Evolutionary conservation across 2,113 vertebrate genomes (phyloP).

Genomic region (Edolisoma coerulescens): DNA sequence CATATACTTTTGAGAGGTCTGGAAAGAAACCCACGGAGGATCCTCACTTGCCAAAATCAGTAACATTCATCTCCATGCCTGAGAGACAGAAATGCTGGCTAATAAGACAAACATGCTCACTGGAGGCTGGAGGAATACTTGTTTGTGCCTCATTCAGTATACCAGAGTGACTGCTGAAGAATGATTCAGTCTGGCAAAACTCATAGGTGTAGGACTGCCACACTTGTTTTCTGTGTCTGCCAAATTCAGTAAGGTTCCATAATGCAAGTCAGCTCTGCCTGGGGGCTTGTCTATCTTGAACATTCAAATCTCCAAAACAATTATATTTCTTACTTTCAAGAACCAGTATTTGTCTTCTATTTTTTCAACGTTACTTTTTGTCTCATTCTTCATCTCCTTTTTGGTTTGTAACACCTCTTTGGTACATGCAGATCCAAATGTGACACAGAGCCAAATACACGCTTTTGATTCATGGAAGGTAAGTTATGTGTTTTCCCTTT

Average conservation of each 20-base stretch:
- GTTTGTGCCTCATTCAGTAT: not conserved
- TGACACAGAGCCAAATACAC: not conserved
- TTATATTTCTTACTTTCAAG: constrained; percentile 32
- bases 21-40: not conserved
- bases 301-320: constrained; percentile 32
- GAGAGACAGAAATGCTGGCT: not conserved
- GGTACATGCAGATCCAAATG: not conserved
- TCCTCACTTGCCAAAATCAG: constrained; percentile 14
- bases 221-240: not conserved
- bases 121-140: not conserved
- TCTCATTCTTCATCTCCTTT: not conserved
- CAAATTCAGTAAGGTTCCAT: not conserved
- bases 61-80: not conserved
- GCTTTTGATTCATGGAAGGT: not conserved
- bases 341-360: not conserved
- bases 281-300: not conserved
- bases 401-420: not conserved
- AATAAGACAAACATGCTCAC: not conserved
- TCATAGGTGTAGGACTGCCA: not conserved
- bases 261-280: constrained; percentile 16
- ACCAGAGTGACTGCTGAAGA: constrained; percentile 1
- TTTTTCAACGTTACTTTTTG: not conserved
- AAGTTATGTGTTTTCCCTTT: not conserved
- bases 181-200: not conserved
- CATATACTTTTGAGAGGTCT: not conserved